phyloP scores from a whole-genome alignment of 1,140 invertebrate genomes.

The Amyelois transitella region DNA sequence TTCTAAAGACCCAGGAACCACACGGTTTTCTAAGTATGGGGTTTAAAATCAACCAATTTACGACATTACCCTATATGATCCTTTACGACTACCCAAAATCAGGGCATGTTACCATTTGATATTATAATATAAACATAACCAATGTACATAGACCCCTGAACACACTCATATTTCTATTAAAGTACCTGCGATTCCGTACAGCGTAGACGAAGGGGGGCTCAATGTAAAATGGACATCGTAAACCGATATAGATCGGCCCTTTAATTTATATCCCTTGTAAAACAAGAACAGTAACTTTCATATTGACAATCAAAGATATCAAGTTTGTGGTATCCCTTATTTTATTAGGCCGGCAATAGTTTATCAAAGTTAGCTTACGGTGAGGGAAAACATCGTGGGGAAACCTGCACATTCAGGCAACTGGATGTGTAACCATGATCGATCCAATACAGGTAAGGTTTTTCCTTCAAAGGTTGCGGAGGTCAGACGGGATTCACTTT shows the following conservation, averaged over 20 bases:
- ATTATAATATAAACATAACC: constrained; percentile 6
- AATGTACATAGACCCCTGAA: neutral
- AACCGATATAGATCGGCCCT: constrained; percentile 16
- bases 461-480: too few relatives aligned
- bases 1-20: too few relatives aligned
- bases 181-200: neutral
- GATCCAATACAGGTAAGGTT: too few relatives aligned
- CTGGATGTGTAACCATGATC: too few relatives aligned
- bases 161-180: neutral
- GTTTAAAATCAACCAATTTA: neutral
- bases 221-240: constrained; percentile 4
- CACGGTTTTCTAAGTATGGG: neutral
- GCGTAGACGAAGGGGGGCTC: neutral
- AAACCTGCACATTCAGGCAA: too few relatives aligned
- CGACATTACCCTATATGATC: neutral
- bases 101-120: neutral
- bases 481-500: too few relatives aligned
- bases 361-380: too few relatives aligned
- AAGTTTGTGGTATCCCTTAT: constrained; percentile 10
- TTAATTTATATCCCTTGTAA: constrained; percentile 28
- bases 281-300: constrained; percentile 21
- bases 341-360: too few relatives aligned
- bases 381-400: too few relatives aligned
- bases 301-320: constrained; percentile 14
- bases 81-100: neutral